Evolutionary conservation across 2,888 invertebrate genomes (phyloP).

Genomic region (Drosophila subquinaria): DNA sequence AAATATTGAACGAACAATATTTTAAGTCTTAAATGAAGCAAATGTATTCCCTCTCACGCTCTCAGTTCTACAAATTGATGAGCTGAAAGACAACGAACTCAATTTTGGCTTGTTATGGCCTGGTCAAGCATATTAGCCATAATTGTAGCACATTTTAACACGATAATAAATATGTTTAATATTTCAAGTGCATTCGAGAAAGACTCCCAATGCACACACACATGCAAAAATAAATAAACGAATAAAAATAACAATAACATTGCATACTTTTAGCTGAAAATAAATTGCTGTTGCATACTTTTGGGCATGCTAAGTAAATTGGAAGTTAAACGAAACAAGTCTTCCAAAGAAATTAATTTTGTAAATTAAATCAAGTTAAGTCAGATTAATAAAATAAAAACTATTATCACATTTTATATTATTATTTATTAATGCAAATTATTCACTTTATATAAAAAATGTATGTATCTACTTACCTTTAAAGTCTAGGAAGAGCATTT

Average conservation of each 20-base stretch:
- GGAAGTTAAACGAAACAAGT: background rate
- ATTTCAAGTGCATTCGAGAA: too few relatives aligned
- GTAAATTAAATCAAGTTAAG: too few relatives aligned
- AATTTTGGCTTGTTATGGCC: background rate
- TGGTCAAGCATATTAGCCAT: background rate
- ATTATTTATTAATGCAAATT: background rate
- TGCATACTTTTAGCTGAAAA: background rate
- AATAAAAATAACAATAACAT: too few relatives aligned
- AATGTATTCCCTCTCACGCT: background rate
- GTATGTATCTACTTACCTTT: background rate
- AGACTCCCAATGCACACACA: background rate
- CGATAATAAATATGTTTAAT: background rate
- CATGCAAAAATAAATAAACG: background rate
- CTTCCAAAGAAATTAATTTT: background rate
- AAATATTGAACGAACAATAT: background rate
- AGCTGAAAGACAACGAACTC: background rate
- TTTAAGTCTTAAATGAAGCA: fast-evolving
- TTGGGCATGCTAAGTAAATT: conserved; percentile 9
- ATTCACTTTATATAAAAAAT: background rate
- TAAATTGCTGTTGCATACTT: conserved; percentile 29
- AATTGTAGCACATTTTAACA: background rate
- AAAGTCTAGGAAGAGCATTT: conserved; percentile 17
- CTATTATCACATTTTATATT: background rate
- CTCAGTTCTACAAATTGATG: background rate
- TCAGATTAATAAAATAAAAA: background rate